phyloP scores from a whole-genome alignment of 2,888 invertebrate species.

The Nudaria mundana region DNA sequence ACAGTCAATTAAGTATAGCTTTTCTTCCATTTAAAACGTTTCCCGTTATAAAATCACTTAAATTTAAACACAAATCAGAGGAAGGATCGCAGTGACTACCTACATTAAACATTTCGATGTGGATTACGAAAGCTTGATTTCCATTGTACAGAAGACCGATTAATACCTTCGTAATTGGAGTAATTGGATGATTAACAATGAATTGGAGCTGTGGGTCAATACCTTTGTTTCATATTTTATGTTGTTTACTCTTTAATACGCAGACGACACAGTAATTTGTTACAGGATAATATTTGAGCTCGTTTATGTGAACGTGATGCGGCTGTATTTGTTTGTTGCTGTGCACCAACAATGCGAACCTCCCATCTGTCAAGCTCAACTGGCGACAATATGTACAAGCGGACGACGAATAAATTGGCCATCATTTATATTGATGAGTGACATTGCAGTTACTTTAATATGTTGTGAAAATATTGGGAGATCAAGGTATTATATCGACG shows the following conservation, averaged over 20 bases:
- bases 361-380: conserved; percentile 75
- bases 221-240: conserved; percentile 47
- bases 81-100: too few species aligned
- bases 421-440: conserved; percentile 70
- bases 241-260: conserved; percentile 52
- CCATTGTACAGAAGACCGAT: too few species aligned
- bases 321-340: conserved; percentile 72
- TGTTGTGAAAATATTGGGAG: conserved; percentile 44
- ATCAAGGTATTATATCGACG: too few species aligned
- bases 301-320: conserved; percentile 71
- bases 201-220: conserved; percentile 33
- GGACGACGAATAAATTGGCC: conserved; percentile 63
- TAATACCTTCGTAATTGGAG: too few species aligned
- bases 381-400: conserved; percentile 64
- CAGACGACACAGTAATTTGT: conserved; percentile 65
- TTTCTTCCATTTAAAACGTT: too few species aligned
- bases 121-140: too few species aligned
- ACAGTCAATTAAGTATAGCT: too few species aligned
- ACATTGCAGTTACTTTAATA: conserved; percentile 38
- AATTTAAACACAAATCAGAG: too few species aligned
- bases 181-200: conserved; percentile 45
- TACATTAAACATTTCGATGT: too few species aligned
- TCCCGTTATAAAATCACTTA: too few species aligned
- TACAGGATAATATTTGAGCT: conserved; percentile 71
- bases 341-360: conserved; percentile 53